phyloP scores from a whole-genome alignment of 2,113 vertebrate genomes.

The Silurus asotus region DNA sequence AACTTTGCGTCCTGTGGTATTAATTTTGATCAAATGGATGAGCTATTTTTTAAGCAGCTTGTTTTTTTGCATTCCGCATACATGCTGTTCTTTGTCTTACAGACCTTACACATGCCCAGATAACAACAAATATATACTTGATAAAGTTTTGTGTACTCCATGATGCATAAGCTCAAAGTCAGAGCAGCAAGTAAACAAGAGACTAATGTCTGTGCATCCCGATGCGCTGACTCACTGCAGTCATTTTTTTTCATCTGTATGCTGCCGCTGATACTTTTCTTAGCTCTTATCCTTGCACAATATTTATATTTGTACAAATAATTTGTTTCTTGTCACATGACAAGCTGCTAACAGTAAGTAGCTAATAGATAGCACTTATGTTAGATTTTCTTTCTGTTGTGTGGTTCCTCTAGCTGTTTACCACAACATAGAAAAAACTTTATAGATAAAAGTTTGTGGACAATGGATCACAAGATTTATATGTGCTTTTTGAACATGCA shows the following conservation, averaged over 20 bases:
- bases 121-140: background rate
- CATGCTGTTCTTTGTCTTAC: background rate
- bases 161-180: slow-evolving; percentile 14
- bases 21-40: slow-evolving; percentile 33
- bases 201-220: slow-evolving; percentile 2
- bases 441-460: too few species aligned
- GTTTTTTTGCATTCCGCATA: background rate
- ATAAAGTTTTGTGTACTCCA: background rate
- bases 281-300: background rate
- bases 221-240: slow-evolving; percentile 1
- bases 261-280: background rate
- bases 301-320: background rate
- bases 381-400: too few species aligned
- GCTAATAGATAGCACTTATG: too few species aligned
- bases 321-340: too few species aligned
- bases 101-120: background rate
- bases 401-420: too few species aligned
- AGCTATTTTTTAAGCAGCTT: background rate
- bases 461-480: too few species aligned
- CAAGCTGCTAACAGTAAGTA: too few species aligned
- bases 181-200: background rate
- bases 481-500: too few species aligned
- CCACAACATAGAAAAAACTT: too few species aligned
- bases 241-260: slow-evolving; percentile 41
- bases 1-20: background rate